Evolutionary conservation across 2,797 vertebrate species (phyloP), one percentile per base, ranked within the genome.

Genomic region (Hemitrygon akajei): DNA sequence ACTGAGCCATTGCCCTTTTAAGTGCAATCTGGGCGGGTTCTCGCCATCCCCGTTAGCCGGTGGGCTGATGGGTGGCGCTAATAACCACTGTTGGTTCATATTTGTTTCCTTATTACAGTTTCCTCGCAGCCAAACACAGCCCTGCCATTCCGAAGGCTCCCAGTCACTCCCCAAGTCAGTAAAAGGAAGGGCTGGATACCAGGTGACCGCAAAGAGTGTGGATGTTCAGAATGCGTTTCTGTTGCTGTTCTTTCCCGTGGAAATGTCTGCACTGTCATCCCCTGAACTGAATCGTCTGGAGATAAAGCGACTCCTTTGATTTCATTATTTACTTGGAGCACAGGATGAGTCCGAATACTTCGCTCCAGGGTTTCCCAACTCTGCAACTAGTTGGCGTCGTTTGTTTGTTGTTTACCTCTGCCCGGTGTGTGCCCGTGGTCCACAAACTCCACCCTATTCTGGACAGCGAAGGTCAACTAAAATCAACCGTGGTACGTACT

Each of bases 121-220:
- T 69, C 14, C n/a, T 63, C n/a, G 86, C 86, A 89, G 86, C n/a
- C 86, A 89, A 69, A 18, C 84, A 69, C 86, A 89, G 60, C 63
- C n/a, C 20, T 37, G 60, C 7, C n/a, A 37, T 89, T 69, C 86
- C 16, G 16, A 69, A 9, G 34, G 86, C 86, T 89, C 18, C n/a
- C 0, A 69, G 60, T 69, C 86, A 89, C 3, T 9, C 56, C 27
- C 82, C 12, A 6, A 9, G 86, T 37, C 66, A 37, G 16, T 66
- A 7, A 66, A 66, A 9, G 63, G 63, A 89, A 30, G 34, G 37
- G 9, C 4, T 63, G 58, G 12, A 60, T 58, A 30, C 56, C 25
- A 60, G 82, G 84, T 34, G 84, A n/a, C 60, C 58, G 34, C 20
- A 9, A 58, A 58, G 80, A 80, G 79, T 11, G 81, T 27, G 81